A percentile compares a stretch with the other conserved stretches of the same genome.
phyloP scores from a whole-genome alignment of 2,888 invertebrate genomes.

The Dolomedes plantarius region DNA sequence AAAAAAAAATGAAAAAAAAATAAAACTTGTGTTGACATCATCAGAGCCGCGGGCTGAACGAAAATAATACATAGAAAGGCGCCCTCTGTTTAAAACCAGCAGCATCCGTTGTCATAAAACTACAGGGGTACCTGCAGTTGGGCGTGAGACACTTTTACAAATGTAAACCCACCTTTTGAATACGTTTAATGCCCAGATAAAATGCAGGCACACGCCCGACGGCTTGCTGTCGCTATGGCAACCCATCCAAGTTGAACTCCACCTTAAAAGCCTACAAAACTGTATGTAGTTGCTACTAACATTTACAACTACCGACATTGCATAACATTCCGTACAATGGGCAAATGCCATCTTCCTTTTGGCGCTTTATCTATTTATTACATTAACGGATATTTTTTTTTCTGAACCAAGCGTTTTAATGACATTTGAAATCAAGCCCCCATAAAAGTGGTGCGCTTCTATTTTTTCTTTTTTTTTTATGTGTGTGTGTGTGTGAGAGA shows the following conservation, averaged over 20 bases:
- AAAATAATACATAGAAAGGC: slow-evolving; percentile 50
- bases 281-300: slow-evolving; percentile 61
- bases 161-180: slow-evolving; percentile 72
- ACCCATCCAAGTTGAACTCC: slow-evolving; percentile 69
- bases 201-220: slow-evolving; percentile 71
- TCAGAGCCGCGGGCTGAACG: slow-evolving; percentile 42
- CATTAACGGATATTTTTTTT: slow-evolving; percentile 64
- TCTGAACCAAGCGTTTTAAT: slow-evolving; percentile 53
- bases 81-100: slow-evolving; percentile 59
- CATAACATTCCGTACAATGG: slow-evolving; percentile 62
- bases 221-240: slow-evolving; percentile 67
- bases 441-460: slow-evolving; percentile 54
- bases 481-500: slow-evolving; percentile 21
- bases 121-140: slow-evolving; percentile 69
- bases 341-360: slow-evolving; percentile 13
- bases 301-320: slow-evolving; percentile 68
- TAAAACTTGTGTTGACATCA: slow-evolving; percentile 57
- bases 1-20: slow-evolving; percentile 22
- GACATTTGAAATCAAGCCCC: slow-evolving; percentile 66
- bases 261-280: slow-evolving; percentile 68
- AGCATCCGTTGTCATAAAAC: slow-evolving; percentile 66
- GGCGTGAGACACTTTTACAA: slow-evolving; percentile 71
- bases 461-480: slow-evolving; percentile 24
- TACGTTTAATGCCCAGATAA: slow-evolving; percentile 71
- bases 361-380: slow-evolving; percentile 57